Percentiles rank a stretch among this genome's conserved stretches.
phyloP scores from a whole-genome alignment of 2,888 invertebrate species.

The Spisula subtruncata region DNA sequence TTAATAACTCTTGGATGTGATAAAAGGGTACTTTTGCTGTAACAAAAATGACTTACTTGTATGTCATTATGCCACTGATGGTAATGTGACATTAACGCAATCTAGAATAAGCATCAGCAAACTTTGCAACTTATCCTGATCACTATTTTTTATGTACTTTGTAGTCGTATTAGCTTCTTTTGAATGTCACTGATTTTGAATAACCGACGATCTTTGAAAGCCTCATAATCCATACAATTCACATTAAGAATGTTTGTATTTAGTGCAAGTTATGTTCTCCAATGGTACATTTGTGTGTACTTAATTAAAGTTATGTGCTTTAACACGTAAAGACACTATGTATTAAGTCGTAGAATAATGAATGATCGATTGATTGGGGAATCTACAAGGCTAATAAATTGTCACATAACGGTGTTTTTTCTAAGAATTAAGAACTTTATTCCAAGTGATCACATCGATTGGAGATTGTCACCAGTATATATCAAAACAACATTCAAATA shows the following conservation, averaged over 20 bases:
- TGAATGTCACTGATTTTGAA: no score
- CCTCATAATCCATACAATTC: no score
- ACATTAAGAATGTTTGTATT: no score
- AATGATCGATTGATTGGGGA: slow-evolving; percentile 22
- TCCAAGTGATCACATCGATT: not conserved
- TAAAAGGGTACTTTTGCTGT: no score
- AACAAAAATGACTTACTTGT: no score
- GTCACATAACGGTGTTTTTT: slow-evolving; percentile 17
- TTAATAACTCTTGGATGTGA: no score
- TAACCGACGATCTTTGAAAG: no score
- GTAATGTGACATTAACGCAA: no score
- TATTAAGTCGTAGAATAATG: not conserved
- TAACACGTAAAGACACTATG: slow-evolving; percentile 37
- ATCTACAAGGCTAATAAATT: slow-evolving; percentile 25
- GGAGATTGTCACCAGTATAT: not conserved
- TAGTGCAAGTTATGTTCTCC: not conserved
- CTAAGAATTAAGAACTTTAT: slow-evolving; percentile 3
- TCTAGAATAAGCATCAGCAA: not conserved
- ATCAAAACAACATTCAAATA: slow-evolving; percentile 12
- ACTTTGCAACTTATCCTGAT: no score
- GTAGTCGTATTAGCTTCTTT: no score
- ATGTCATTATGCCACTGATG: no score
- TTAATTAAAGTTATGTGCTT: slow-evolving; percentile 36
- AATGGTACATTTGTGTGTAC: no score
- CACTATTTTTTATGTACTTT: not conserved